Conservation (phyloP, 2,113 vertebrate genomes). For the Colaptes auratus region DNA sequence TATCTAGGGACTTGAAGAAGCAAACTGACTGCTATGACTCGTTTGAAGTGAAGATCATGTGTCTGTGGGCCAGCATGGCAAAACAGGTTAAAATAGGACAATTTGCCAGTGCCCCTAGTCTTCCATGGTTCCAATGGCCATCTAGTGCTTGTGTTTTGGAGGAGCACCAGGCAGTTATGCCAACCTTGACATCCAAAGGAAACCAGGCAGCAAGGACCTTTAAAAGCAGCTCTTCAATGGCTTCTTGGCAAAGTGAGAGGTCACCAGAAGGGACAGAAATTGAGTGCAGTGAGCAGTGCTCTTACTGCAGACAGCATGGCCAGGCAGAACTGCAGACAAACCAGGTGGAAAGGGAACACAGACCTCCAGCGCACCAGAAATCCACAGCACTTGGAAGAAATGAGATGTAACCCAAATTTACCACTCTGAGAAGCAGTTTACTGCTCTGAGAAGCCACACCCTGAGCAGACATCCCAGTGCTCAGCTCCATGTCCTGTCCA, state of each 20-base stretch:
- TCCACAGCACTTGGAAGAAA: not conserved
- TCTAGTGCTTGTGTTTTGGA: not conserved
- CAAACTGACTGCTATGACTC: not conserved
- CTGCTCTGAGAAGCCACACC: not conserved
- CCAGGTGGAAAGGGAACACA: not conserved
- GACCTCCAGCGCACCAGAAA: accelerated
- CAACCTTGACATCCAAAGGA: not conserved
- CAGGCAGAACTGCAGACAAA: not conserved
- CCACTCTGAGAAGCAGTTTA: not conserved
- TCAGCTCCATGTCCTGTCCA: not conserved
- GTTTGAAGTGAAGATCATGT: not conserved
- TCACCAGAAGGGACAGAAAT: not conserved
- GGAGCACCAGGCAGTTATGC: not conserved
- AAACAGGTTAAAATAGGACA: not conserved
- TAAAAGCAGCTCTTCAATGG: not conserved
- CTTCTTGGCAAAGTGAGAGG: not conserved
- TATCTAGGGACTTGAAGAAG: not conserved
- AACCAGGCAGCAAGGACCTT: not conserved
- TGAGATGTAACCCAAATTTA: not conserved
- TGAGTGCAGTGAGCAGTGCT: not conserved
- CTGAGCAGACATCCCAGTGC: not conserved
- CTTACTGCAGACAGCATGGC: not conserved
- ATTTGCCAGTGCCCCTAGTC: not conserved
- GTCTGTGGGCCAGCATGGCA: not conserved
- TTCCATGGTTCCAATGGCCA: not conserved